A percentile compares a stretch with the other conserved stretches of the same genome.
phyloP scores from a whole-genome alignment of 2,888 invertebrate genomes.

The Oxytorus armatus region DNA sequence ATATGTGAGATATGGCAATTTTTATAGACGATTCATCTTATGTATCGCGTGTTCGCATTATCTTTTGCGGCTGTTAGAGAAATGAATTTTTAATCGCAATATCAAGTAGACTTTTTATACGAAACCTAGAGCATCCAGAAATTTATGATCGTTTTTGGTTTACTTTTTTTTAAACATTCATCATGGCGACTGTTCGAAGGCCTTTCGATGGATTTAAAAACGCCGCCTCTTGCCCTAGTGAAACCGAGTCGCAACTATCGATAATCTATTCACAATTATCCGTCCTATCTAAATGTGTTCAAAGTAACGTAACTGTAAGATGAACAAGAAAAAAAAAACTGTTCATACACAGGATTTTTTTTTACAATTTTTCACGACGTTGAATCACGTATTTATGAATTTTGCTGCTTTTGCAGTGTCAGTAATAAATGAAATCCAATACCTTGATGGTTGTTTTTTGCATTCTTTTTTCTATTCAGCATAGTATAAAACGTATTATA shows the following conservation, averaged over 20 bases:
- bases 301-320: slow-evolving; percentile 57
- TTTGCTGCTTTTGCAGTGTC: slow-evolving; percentile 62
- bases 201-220: slow-evolving; percentile 17
- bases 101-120: slow-evolving; percentile 28
- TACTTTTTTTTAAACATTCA: slow-evolving; percentile 22
- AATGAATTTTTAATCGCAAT: slow-evolving; percentile 35
- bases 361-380: slow-evolving; percentile 55
- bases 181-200: slow-evolving; percentile 32
- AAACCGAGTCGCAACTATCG: slow-evolving; percentile 22
- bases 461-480: slow-evolving; percentile 28
- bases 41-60: slow-evolving; percentile 22
- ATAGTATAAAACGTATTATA: slow-evolving; percentile 44
- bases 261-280: slow-evolving; percentile 53
- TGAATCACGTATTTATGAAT: slow-evolving; percentile 70
- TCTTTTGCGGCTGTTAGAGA: slow-evolving; percentile 49
- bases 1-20: slow-evolving; percentile 61
- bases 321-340: slow-evolving; percentile 27
- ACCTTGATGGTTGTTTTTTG: slow-evolving; percentile 48
- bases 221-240: slow-evolving; percentile 35
- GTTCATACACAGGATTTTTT: slow-evolving; percentile 32
- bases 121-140: slow-evolving; percentile 31
- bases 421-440: slow-evolving; percentile 62
- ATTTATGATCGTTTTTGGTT: slow-evolving; percentile 17
- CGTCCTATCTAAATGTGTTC: slow-evolving; percentile 66
- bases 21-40: slow-evolving; percentile 37